phyloP scores from a whole-genome alignment of 2,888 invertebrate genomes.

The Caenorhabditis uteleia region DNA sequence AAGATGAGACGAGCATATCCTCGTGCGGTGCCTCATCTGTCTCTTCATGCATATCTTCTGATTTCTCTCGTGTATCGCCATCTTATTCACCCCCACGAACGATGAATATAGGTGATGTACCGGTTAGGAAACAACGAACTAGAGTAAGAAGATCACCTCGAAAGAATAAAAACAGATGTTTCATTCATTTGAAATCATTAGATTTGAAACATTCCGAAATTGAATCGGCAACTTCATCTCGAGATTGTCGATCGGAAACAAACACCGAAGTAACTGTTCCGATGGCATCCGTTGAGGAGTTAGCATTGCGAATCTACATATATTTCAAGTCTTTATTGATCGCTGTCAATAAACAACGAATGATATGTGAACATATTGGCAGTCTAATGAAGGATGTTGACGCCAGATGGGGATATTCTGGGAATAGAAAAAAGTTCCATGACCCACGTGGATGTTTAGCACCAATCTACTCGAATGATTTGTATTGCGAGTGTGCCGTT shows the following conservation, averaged over 20 bases:
- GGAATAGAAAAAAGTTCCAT: conserved; percentile 9
- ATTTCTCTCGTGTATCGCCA: conserved; percentile 5
- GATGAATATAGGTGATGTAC: no score
- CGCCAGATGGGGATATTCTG: conserved; percentile 40
- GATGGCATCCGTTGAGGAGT: conserved; percentile 22
- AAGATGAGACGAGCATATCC: conserved; percentile 7
- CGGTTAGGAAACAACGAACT: background rate
- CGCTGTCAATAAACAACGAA: conserved; percentile 29
- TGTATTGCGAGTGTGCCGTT: background rate
- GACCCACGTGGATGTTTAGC: conserved; percentile 46
- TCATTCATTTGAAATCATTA: no score
- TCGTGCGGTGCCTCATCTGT: background rate
- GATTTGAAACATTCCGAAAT: background rate
- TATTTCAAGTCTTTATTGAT: conserved; percentile 44
- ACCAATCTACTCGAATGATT: conserved; percentile 18
- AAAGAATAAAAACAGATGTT: background rate
- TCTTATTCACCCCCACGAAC: no score
- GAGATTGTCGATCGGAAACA: no score
- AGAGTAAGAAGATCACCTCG: background rate
- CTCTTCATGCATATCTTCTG: conserved; percentile 6
- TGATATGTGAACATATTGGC: conserved; percentile 33
- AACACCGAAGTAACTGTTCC: no score
- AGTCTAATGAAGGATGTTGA: conserved; percentile 31
- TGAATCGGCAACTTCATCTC: background rate
- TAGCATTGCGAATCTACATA: conserved; percentile 36